Evolutionary conservation across 2,113 vertebrate genomes (phyloP).

Genomic region (Gasterosteus nipponicus): DNA sequence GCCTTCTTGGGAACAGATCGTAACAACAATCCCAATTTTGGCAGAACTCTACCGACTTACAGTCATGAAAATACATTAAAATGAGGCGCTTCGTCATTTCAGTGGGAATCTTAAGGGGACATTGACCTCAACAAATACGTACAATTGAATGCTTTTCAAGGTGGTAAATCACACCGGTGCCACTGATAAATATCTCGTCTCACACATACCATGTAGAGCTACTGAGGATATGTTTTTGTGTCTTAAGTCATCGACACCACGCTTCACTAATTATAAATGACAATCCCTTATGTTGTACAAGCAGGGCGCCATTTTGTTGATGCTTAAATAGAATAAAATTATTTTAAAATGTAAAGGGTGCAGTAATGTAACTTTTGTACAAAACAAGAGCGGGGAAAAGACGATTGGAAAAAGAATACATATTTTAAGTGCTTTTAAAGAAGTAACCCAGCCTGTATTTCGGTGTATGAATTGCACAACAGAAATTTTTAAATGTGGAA

Average conservation of each 20-base stretch:
- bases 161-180: not conserved
- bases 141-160: not conserved
- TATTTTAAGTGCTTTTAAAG: not conserved
- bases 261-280: not conserved
- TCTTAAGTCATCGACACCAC: not conserved
- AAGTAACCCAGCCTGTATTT: not conserved
- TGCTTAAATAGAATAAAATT: too few relatives aligned
- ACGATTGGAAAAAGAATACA: not conserved
- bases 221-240: not conserved
- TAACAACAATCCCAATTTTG: not conserved
- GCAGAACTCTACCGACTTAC: not conserved
- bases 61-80: not conserved
- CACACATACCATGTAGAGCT: too few relatives aligned
- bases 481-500: not conserved
- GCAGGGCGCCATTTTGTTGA: too few relatives aligned
- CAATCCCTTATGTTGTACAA: not conserved
- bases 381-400: not conserved
- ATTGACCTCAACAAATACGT: not conserved
- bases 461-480: not conserved
- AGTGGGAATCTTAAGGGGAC: not conserved
- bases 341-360: not conserved
- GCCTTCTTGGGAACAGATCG: not conserved
- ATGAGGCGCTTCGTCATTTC: not conserved
- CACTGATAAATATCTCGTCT: not conserved
- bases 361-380: not conserved